Evolutionary conservation across 2,113 vertebrate genomes (phyloP), one percentile per base, ranked within the genome.

Genomic region (pig (Sus scrofa)): DNA sequence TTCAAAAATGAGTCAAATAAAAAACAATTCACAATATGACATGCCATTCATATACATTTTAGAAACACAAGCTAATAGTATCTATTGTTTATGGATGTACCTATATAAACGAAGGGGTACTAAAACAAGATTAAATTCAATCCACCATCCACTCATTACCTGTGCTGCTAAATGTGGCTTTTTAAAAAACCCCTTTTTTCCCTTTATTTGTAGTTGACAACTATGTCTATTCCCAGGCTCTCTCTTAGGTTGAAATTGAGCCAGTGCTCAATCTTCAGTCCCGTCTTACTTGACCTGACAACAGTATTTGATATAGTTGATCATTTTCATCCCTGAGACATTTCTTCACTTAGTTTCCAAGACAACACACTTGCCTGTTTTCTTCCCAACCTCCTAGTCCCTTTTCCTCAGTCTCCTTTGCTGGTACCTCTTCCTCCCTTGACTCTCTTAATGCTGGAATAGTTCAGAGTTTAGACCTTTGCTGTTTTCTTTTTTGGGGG

Each of bases 1-100:
- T 79, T 91, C 6, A 78, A 95, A 93, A 88, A 71, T n/a, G 65
- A 63, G 22, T 77, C 39, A 70, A 92, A 88, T 58, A 24, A 54
- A 89, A 79, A 91, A 60, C 15, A 75, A 70, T 34, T 39, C 74
- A 34, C 56, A 81, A 54, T 50, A 75, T 18, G 12, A 56, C 13
- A 77, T 18, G 10, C 24, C 86, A 84, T 39, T 54, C 16, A 52
- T 3, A 5, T 11, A 16, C n/a, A 56, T 37, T 65, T 73, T n/a
- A 60, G 82, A 94, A 86, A 68, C 58, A 83, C 20, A 62, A 54
- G 27, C 30, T 79, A 62, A 74, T 1, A 82, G 18, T n/a, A 32
- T 30, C 27, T n/a, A 60, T 52, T 73, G 26, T 54, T 56, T 54
- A 68, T 6, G 37, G 44, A 30, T 26, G 39, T 12, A 81, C 19